Evolutionary conservation across 92 coral and sea anemone genomes (phyloP).

Genomic region (Siderastrea radians): DNA sequence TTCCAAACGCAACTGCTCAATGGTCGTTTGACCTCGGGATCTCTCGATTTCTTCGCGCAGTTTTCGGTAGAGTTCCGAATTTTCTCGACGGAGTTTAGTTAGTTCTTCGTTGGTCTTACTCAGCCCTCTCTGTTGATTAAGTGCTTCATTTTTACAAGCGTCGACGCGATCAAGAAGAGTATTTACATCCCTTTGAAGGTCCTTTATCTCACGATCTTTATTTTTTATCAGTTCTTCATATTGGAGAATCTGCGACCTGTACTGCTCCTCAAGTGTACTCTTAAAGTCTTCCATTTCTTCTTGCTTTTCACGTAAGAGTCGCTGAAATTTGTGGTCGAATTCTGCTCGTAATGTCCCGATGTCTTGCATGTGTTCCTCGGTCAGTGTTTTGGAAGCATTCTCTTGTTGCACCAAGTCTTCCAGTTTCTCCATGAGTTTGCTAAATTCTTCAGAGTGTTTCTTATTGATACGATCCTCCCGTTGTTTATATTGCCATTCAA

Average conservation of each 20-base stretch:
- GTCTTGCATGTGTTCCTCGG: constrained; percentile 90
- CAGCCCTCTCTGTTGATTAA: constrained; percentile 35
- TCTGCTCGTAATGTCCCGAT: constrained; percentile 76
- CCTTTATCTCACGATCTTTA: constrained; percentile 69
- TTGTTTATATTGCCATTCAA: constrained; percentile 73
- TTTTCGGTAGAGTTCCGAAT: constrained; percentile 76
- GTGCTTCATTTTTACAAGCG: constrained; percentile 38
- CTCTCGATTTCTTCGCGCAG: constrained; percentile 72
- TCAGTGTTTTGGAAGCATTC: constrained; percentile 82
- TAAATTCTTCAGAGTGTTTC: constrained; percentile 79
- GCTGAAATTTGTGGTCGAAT: constrained; percentile 78
- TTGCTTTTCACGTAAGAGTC: constrained; percentile 78
- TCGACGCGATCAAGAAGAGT: constrained; percentile 60
- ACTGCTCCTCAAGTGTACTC: constrained; percentile 67
- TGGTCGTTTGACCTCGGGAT: constrained; percentile 43
- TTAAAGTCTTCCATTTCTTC: constrained; percentile 74
- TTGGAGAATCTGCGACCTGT: constrained; percentile 48
- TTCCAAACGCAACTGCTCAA: constrained; percentile 71
- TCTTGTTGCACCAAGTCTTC: constrained; percentile 83
- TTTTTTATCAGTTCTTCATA: constrained; percentile 65
- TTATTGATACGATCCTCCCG: constrained; percentile 76
- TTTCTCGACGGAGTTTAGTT: constrained; percentile 72
- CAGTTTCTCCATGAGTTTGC: constrained; percentile 76
- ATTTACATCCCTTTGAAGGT: constrained; percentile 62
- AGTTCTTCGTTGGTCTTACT: constrained; percentile 65